Conservation (phyloP, 2,888 invertebrate species). For the Phanerotoma sp. region DNA sequence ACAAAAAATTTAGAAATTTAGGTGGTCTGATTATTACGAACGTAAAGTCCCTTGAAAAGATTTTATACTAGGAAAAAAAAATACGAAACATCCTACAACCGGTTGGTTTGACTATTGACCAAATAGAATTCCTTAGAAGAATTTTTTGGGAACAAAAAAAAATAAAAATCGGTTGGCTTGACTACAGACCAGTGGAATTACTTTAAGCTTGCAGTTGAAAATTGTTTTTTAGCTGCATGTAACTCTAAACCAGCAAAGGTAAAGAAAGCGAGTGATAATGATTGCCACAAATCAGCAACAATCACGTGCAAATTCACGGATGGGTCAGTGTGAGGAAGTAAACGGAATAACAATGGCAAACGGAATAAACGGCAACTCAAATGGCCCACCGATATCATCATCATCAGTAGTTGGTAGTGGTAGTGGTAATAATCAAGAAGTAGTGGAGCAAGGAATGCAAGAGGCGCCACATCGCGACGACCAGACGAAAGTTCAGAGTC, state of each 20-base stretch:
- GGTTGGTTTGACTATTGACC: too few species aligned
- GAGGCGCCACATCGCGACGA: constrained; percentile 58
- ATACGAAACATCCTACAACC: too few species aligned
- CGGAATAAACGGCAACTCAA: constrained; percentile 52
- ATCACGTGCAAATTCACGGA: constrained; percentile 44
- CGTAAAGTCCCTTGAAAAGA: too few species aligned
- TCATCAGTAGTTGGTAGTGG: constrained; percentile 44
- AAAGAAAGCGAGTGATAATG: constrained; percentile 15
- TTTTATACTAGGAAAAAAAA: too few species aligned
- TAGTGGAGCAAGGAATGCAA: constrained; percentile 38
- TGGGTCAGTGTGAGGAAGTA: constrained; percentile 43
- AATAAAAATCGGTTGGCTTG: too few species aligned
- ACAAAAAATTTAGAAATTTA: too few species aligned
- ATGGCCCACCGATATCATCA: constrained; percentile 54
- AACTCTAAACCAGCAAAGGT: not conserved
- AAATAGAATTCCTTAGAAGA: too few species aligned
- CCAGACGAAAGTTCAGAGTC: constrained; percentile 45
- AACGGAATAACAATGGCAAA: constrained; percentile 44
- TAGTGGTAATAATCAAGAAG: constrained; percentile 2
- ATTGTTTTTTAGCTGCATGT: too few species aligned
- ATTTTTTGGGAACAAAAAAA: too few species aligned
- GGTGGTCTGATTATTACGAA: too few species aligned
- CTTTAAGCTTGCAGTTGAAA: too few species aligned
- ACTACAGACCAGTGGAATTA: too few species aligned
- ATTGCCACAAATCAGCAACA: constrained; percentile 33